Percentiles rank a stretch among this genome's conserved stretches.
Evolutionary conservation across 2,113 vertebrate genomes (phyloP).

Genomic region (Caloenas nicobarica): DNA sequence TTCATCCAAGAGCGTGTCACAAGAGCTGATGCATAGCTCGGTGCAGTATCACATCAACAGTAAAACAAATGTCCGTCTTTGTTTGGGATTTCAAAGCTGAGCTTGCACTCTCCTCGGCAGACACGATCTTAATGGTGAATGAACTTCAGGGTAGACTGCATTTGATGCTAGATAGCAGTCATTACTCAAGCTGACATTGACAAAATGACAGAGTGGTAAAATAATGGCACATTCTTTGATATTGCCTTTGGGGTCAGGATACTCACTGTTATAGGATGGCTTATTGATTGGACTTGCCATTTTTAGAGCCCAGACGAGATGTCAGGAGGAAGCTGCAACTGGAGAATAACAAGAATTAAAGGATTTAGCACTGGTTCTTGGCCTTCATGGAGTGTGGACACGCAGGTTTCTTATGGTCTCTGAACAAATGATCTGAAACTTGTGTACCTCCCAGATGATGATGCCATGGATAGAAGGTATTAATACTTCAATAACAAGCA

Average conservation of each 20-base stretch:
- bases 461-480: neutral
- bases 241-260: constrained; percentile 57
- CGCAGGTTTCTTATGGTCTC: neutral
- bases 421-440: neutral
- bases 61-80: constrained; percentile 39
- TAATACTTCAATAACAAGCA: neutral
- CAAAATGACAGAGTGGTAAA: constrained; percentile 63
- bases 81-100: constrained; percentile 48
- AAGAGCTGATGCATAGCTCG: neutral
- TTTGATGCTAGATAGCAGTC: constrained; percentile 62
- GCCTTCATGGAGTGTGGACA: neutral
- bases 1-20: neutral
- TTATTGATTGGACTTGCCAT: constrained; percentile 10
- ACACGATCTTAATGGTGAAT: constrained; percentile 38
- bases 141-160: constrained; percentile 69
- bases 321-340: constrained; percentile 27
- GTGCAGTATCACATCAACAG: neutral
- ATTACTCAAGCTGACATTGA: constrained; percentile 68
- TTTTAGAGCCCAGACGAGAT: constrained; percentile 55
- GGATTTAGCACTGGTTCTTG: neutral
- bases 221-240: constrained; percentile 59
- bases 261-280: constrained; percentile 27
- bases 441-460: neutral
- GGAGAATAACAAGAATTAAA: constrained; percentile 41
- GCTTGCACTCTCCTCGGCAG: constrained; percentile 46